These are phyloP conservation scores for Siniperca undulata DNA, from an alignment of 2,797 vertebrate genomes.

Conservation along the genomic window DNA sequence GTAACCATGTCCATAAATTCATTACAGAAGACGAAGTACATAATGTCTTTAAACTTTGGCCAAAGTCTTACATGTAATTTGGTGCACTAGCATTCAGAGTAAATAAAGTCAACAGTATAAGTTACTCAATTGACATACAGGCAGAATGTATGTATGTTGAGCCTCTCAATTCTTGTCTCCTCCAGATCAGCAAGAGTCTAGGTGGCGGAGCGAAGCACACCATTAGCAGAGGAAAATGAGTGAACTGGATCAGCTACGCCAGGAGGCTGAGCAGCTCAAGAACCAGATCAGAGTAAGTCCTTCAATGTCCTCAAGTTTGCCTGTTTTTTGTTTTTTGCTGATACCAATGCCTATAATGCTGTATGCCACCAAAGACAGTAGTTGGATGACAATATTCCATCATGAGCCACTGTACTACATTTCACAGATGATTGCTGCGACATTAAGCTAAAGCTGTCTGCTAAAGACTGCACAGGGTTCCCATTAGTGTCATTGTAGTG, in stretches of 20 bases:
- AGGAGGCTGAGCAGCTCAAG: slow-evolving; percentile 98
- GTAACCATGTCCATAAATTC: slow-evolving; percentile 9
- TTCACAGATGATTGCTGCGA: background rate
- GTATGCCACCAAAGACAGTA: background rate
- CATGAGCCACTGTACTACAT: background rate
- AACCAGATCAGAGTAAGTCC: slow-evolving; percentile 97
- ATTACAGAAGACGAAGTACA: background rate
- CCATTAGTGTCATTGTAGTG: background rate
- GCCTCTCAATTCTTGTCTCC: slow-evolving; percentile 37
- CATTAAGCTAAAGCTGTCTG: background rate
- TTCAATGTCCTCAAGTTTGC: slow-evolving; percentile 19
- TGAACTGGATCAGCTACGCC: slow-evolving; percentile 98
- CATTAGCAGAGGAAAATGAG: slow-evolving; percentile 97
- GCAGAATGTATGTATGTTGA: slow-evolving; percentile 28
- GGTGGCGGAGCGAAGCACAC: slow-evolving; percentile 90
- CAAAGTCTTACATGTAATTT: background rate
- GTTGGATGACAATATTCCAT: background rate
- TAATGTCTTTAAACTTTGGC: background rate
- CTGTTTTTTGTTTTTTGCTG: background rate
- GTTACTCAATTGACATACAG: background rate
- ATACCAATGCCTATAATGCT: background rate
- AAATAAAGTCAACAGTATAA: background rate
- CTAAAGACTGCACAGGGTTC: background rate
- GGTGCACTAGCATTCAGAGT: background rate
- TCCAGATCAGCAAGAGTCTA: slow-evolving; percentile 90